Conservation (phyloP, 1,140 invertebrate species). For the Pomacea maculata region DNA sequence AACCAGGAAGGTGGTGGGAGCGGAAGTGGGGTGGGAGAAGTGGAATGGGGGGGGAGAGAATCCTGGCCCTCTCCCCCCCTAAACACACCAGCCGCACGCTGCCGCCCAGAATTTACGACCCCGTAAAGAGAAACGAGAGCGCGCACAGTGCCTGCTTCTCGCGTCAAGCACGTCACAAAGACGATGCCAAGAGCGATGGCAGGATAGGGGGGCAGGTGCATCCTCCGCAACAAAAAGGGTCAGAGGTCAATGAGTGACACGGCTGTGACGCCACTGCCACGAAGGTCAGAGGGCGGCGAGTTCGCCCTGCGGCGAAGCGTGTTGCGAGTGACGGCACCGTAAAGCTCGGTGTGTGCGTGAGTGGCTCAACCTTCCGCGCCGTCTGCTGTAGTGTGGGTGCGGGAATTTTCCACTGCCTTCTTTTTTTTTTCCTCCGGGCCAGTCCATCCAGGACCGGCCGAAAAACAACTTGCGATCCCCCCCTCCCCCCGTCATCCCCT, state of each 20-base stretch:
- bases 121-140: constrained; percentile 12
- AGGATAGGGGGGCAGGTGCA: neutral
- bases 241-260: too few relatives aligned
- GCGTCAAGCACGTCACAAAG: neutral
- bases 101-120: neutral
- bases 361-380: too few relatives aligned
- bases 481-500: neutral
- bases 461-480: neutral
- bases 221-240: neutral
- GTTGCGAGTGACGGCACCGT: neutral
- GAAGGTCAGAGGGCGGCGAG: neutral
- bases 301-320: neutral
- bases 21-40: neutral
- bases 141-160: neutral
- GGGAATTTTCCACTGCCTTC: neutral
- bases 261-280: neutral
- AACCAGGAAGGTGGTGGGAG: neutral
- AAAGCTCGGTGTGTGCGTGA: neutral
- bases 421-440: too few relatives aligned
- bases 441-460: neutral
- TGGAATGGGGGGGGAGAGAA: neutral
- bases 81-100: too few relatives aligned
- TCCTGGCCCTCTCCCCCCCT: too few relatives aligned
- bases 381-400: neutral
- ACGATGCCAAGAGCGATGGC: neutral